These are phyloP conservation scores for Thryonomys swinderianus DNA, from an alignment of 2,113 vertebrate genomes.

Conservation along the genomic window DNA sequence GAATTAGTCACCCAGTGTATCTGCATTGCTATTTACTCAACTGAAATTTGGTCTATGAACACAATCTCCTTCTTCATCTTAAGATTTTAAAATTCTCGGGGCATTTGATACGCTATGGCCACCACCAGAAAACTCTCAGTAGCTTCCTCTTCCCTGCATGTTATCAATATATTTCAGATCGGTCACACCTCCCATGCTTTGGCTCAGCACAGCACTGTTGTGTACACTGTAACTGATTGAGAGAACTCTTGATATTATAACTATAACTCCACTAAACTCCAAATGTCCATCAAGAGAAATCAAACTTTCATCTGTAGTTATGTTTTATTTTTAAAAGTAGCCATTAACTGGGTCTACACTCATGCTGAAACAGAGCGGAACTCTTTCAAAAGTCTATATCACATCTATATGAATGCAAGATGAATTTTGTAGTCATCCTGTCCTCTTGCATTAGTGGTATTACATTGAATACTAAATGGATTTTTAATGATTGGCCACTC, in stretches of 20 bases:
- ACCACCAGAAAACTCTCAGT: too few species aligned
- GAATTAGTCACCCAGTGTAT: neutral
- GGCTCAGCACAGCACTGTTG: neutral
- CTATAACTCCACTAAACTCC: neutral
- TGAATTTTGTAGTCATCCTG: constrained; percentile 80
- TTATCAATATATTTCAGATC: neutral
- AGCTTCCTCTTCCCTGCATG: neutral
- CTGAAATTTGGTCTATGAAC: neutral
- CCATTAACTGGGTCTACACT: constrained; percentile 80
- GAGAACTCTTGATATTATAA: neutral
- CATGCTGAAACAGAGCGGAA: constrained; percentile 75
- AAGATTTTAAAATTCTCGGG: neutral
- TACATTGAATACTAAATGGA: constrained; percentile 84
- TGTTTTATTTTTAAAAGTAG: constrained; percentile 80
- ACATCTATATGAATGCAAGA: constrained; percentile 80
- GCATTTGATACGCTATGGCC: neutral
- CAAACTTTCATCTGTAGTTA: constrained; percentile 72
- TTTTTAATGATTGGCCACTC: constrained; percentile 85
- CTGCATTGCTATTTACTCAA: neutral
- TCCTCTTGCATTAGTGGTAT: constrained; percentile 85
- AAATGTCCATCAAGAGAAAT: constrained; percentile 70
- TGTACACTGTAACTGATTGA: neutral
- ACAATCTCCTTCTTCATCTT: neutral
- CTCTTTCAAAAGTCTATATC: constrained; percentile 79
- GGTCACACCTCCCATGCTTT: too few species aligned